Conservation (phyloP, 1,140 invertebrate genomes). For the Periplaneta americana region DNA sequence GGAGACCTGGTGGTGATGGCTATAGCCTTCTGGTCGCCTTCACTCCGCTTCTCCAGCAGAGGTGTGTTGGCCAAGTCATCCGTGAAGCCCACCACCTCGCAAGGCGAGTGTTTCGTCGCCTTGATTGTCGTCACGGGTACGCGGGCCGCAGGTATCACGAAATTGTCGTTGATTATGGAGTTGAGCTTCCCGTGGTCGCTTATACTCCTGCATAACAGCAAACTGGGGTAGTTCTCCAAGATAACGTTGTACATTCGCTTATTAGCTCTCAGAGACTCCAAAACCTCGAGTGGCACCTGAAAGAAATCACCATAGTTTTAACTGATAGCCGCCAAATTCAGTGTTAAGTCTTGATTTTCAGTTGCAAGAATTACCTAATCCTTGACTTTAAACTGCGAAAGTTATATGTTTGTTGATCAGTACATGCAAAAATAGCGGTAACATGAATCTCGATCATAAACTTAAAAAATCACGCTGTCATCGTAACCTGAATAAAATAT, state of each 20-base stretch:
- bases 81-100: background rate
- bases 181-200: constrained; percentile 52
- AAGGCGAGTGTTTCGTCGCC: background rate
- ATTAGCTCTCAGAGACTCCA: constrained; percentile 57
- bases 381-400: no score
- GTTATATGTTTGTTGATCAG: no score
- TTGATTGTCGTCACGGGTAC: constrained; percentile 41
- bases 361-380: no score
- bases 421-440: no score
- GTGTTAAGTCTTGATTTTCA: no score
- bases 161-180: constrained; percentile 35
- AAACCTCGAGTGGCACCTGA: constrained; percentile 55
- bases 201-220: constrained; percentile 53
- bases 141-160: constrained; percentile 33
- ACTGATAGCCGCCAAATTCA: no score
- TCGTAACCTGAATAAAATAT: no score
- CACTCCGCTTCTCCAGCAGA: background rate
- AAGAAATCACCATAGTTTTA: no score
- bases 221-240: constrained; percentile 63
- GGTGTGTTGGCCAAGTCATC: background rate
- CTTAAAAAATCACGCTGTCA: no score
- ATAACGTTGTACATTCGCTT: constrained; percentile 63
- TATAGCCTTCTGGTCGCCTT: background rate
- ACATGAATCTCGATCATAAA: no score
- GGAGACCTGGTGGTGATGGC: background rate